Base-by-base conservation (phyloP, 2,888 invertebrate genomes). In the Antitype chi region DNA sequence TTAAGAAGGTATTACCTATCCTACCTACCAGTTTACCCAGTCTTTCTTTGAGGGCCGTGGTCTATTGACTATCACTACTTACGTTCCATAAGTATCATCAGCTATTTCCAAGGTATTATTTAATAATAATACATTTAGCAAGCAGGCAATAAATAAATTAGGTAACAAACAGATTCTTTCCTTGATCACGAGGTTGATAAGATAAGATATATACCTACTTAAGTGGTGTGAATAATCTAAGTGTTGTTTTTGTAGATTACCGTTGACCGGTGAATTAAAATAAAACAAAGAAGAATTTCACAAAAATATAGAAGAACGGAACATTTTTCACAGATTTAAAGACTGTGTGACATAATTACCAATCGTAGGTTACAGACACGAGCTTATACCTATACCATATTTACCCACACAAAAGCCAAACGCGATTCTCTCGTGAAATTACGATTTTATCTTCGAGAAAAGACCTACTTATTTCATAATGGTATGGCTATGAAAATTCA, bases 81-180 rank as follows among this genome's bases (percentile, higher is more conserved):
- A 23, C 23, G 28, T 49, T 13, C 47, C 13, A 2, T 23, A 15
- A 52, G 20, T 23, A 52, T 49, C 20, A 49, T 47, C 47, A 20
- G 47, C 13, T 5, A 53, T 49, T 28, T 53, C 52, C 8, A 13
- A 15, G 2, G 23, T 53, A 23, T 47, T 13, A 47, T 25, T 66
- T 23, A 64, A 20, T 25, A 38, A 38, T 20, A 63, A 38, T 63
- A 71, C 17, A 49, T 20, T 32, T 17, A 52, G 17, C 25, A 53
- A 25, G 73, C 52, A 23, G 25, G 25, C 25, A 72, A 72, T 71
- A 11, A 49, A 32, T 52, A 71, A 28, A 73, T 73, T n/a, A 73
- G 9, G 74, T 73, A 73, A 75, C 13, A 55, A 47, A 47, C 55
- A 74, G 15, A 57, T n/a, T 55, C 28, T 57, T 53, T 73, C 52